These are phyloP conservation scores for Chrysopa pallens DNA, from an alignment of 1,140 invertebrate species.

Conservation along the genomic window DNA sequence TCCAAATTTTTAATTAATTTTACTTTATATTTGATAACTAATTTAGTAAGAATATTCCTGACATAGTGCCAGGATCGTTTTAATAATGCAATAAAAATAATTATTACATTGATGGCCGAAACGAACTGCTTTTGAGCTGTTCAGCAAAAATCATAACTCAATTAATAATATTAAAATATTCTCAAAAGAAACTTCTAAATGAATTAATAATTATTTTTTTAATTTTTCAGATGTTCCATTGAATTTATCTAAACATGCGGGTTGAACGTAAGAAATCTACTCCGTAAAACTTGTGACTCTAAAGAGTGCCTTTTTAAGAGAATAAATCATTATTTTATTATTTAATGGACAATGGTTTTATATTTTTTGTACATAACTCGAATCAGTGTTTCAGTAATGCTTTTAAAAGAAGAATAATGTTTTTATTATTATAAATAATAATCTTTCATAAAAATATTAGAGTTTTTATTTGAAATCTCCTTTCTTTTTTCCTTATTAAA, in stretches of 20 bases:
- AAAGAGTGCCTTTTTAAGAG: constrained; percentile 1
- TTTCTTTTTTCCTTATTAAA: neutral
- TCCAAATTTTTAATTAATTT: too few relatives aligned
- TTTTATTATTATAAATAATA: neutral
- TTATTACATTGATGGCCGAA: too few relatives aligned
- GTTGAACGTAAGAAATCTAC: neutral
- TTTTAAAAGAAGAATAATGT: neutral
- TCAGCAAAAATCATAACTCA: too few relatives aligned
- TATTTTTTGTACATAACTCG: neutral
- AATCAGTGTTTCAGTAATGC: neutral
- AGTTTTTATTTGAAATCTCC: neutral
- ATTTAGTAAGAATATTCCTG: too few relatives aligned
- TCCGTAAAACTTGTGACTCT: neutral
- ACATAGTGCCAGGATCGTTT: too few relatives aligned
- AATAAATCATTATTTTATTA: neutral
- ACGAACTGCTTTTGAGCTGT: too few relatives aligned
- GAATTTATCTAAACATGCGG: constrained; percentile 5
- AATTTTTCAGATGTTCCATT: constrained; percentile 4
- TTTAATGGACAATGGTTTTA: neutral
- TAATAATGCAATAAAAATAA: too few relatives aligned
- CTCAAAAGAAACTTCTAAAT: too few relatives aligned
- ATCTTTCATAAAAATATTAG: neutral
- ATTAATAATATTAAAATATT: too few relatives aligned
- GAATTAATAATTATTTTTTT: neutral
- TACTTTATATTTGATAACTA: too few relatives aligned